These are phyloP conservation scores for Glossosoma conforme DNA, from an alignment of 1,140 invertebrate species.

Conservation along the genomic window DNA sequence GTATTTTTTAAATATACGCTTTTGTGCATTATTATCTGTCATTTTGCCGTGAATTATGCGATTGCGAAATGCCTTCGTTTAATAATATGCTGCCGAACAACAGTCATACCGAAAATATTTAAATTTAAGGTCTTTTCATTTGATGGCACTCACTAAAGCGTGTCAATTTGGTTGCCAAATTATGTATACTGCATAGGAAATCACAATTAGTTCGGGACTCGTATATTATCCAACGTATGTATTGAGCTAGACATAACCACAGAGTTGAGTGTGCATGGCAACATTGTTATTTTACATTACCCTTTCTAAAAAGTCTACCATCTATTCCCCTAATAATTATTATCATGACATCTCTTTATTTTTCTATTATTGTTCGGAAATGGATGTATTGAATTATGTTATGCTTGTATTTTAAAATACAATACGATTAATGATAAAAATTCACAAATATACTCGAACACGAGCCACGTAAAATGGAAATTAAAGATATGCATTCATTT, in stretches of 20 bases:
- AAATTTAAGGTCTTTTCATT: neutral
- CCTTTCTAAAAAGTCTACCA: neutral
- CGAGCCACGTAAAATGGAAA: no score
- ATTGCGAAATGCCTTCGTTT: neutral
- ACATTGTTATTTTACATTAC: no score
- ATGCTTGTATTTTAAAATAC: no score
- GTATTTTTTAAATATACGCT: neutral
- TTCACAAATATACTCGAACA: no score
- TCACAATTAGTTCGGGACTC: neutral
- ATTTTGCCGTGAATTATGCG: neutral
- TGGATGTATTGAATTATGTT: no score
- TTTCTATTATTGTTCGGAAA: no score
- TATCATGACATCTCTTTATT: no score
- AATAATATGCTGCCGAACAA: neutral
- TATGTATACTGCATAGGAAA: neutral
- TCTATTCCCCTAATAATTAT: neutral
- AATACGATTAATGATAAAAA: no score
- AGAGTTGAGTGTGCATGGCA: neutral
- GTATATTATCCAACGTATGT: neutral
- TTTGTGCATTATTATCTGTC: neutral
- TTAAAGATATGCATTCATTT: no score
- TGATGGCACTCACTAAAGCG: neutral
- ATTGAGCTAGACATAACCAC: neutral
- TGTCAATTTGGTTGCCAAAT: neutral
- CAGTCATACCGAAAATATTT: slow-evolving; percentile 2